Conservation (phyloP, 1,140 invertebrate genomes). For the Lordiphosa clarofinis region DNA sequence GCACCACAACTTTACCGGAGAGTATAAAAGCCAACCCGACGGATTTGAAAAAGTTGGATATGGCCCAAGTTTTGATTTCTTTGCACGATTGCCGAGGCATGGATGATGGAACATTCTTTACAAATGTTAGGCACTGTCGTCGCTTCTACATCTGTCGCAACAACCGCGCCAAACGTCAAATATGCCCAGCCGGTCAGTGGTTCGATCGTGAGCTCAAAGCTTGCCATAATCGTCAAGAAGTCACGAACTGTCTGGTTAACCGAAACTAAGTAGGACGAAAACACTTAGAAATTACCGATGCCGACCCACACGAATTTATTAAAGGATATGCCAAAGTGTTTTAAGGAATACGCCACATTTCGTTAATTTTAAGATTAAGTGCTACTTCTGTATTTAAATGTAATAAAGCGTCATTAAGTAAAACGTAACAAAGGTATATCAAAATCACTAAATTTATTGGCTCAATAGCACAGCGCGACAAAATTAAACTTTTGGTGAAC, state of each 20-base stretch:
- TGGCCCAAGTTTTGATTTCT: slow-evolving; percentile 12
- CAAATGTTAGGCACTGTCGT: slow-evolving; percentile 38
- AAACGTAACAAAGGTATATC: too few relatives aligned
- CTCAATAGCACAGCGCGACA: too few relatives aligned
- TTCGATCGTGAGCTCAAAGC: slow-evolving; percentile 37
- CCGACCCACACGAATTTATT: too few relatives aligned
- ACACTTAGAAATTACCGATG: too few relatives aligned
- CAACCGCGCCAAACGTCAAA: slow-evolving; percentile 33
- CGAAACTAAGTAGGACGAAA: neutral
- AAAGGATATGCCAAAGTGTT: too few relatives aligned
- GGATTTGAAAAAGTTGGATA: neutral
- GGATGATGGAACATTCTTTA: slow-evolving; percentile 29
- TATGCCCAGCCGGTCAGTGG: slow-evolving; percentile 39
- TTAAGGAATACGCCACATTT: too few relatives aligned
- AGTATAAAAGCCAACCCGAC: too few relatives aligned
- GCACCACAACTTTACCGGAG: neutral
- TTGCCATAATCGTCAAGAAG: slow-evolving; percentile 10
- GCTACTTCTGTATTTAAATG: too few relatives aligned
- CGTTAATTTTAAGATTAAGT: too few relatives aligned
- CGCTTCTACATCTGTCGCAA: slow-evolving; percentile 41
- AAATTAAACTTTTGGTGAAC: too few relatives aligned
- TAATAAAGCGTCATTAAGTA: too few relatives aligned
- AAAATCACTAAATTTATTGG: too few relatives aligned
- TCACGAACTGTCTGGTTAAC: slow-evolving; percentile 1
- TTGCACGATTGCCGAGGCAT: slow-evolving; percentile 32